Evolutionary conservation across 2,888 invertebrate species (phyloP), one percentile per base, ranked within the genome.

Genomic region (Eupeodes latifasciatus): DNA sequence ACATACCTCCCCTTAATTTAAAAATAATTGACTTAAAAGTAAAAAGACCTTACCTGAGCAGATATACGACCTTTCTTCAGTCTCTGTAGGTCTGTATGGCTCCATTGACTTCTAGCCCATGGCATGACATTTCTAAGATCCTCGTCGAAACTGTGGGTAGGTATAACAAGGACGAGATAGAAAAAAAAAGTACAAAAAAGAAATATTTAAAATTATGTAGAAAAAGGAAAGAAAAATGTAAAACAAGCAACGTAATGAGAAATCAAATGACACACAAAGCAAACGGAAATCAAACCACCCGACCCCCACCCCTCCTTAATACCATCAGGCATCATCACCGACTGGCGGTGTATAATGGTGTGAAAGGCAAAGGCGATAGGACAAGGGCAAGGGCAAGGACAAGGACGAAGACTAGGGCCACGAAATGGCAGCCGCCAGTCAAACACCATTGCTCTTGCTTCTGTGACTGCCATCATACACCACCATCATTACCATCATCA

Each of bases 81-180:
- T 91, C 97, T 94, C 79, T 95, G 95, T 78, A 97, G 95, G 93
- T 97, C 97, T 27, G 97, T 97, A 92, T 97, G 97, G 91, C 96
- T 96, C 96, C 96, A 97, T 90, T 95, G 95, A 92, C 95, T 96
- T 86, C 94, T 94, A 44, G 96, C 95, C 96, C 96, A 96, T 14
- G 96, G 96, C 91, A 95, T 95, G 62, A 96, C 95, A 90, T 95
- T 95, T 91, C 95, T 94, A 78, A 96, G 94, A 93, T 96, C 95
- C 93, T 96, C 95, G 90, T 95, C 95, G 93, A 96, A 96, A 91
- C 95, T 95, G 93, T 6, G 67, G 2, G 27, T 27, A 27, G 27
- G 27, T n/a, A 2, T 16, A 14, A 47, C 5, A 34, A 59, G n/a
- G 66, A 79, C 34, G 53, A 74, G 49, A 74, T 34, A 49, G 4